Percentiles rank a stretch among this genome's conserved stretches.
phyloP scores from a whole-genome alignment of 1,140 invertebrate genomes.

The Calephelis virginiensis region DNA sequence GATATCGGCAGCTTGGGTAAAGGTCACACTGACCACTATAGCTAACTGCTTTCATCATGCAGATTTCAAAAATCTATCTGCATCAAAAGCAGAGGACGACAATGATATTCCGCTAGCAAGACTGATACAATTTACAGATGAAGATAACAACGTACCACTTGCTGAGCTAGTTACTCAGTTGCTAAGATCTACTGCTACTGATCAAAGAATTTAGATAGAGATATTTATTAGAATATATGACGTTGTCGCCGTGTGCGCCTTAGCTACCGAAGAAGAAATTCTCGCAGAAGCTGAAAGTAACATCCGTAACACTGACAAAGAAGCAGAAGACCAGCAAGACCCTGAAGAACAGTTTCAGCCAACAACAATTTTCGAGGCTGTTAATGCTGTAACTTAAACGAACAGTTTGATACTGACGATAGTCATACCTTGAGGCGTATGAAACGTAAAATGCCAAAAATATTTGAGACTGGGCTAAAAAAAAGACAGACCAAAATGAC shows the following conservation, averaged over 20 bases:
- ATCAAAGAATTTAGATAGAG: conserved; percentile 35
- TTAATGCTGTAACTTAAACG: conserved; percentile 35
- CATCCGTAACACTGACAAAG: conserved; percentile 35
- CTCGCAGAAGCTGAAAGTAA: conserved; percentile 41
- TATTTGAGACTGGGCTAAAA: conserved; percentile 31
- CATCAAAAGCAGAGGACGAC: conserved; percentile 28
- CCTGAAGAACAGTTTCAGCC: conserved; percentile 35
- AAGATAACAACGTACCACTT: too few relatives aligned
- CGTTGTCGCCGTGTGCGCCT: conserved; percentile 34
- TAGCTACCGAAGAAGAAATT: conserved; percentile 38
- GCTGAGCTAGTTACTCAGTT: too few relatives aligned
- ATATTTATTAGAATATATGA: conserved; percentile 36
- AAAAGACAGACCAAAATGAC: conserved; percentile 32
- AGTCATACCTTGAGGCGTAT: conserved; percentile 36
- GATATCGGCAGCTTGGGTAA: conserved; percentile 30
- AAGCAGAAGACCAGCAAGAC: conserved; percentile 33
- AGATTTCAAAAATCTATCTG: conserved; percentile 35
- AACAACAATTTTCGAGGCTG: conserved; percentile 38
- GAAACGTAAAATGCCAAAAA: conserved; percentile 38
- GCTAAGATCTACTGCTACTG: conserved; percentile 29
- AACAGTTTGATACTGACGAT: conserved; percentile 35
- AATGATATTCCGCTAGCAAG: too few relatives aligned
- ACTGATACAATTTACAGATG: too few relatives aligned
- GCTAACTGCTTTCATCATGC: conserved; percentile 32
- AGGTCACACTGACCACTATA: conserved; percentile 29